Evolutionary conservation across 2,113 vertebrate genomes (phyloP).

Genomic region (Paradoxurus hermaphroditus): DNA sequence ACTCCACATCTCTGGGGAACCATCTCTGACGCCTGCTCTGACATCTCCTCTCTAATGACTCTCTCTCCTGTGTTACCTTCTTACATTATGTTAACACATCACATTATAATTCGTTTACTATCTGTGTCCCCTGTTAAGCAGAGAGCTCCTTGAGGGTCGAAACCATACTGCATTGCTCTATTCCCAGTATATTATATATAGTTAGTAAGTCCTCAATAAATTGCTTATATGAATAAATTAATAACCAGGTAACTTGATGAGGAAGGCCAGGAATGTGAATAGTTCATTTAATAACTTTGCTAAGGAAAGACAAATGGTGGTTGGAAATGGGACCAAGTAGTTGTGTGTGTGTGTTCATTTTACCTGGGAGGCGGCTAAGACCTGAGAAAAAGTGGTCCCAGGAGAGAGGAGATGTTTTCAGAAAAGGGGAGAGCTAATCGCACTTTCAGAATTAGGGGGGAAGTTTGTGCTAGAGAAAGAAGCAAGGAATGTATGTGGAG

Average conservation of each 20-base stretch:
- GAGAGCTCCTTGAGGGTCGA: neutral
- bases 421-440: neutral
- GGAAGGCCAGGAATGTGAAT: neutral
- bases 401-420: neutral
- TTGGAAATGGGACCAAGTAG: neutral
- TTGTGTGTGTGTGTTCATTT: neutral
- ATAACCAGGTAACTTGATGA: neutral
- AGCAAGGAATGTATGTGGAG: neutral
- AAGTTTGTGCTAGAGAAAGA: neutral
- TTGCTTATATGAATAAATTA: neutral
- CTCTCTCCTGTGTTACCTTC: neutral
- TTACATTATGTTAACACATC: neutral
- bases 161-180: neutral
- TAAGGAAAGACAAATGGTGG: neutral
- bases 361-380: neutral
- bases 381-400: neutral
- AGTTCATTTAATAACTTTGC: neutral
- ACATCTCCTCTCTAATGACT: neutral
- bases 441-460: neutral
- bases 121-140: neutral
- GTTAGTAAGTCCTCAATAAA: neutral
- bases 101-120: neutral
- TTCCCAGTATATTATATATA: neutral
- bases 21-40: neutral
- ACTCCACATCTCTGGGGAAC: neutral